These are phyloP conservation scores for Gryllus longicercus DNA, from an alignment of 2,888 invertebrate genomes.

Conservation along the genomic window DNA sequence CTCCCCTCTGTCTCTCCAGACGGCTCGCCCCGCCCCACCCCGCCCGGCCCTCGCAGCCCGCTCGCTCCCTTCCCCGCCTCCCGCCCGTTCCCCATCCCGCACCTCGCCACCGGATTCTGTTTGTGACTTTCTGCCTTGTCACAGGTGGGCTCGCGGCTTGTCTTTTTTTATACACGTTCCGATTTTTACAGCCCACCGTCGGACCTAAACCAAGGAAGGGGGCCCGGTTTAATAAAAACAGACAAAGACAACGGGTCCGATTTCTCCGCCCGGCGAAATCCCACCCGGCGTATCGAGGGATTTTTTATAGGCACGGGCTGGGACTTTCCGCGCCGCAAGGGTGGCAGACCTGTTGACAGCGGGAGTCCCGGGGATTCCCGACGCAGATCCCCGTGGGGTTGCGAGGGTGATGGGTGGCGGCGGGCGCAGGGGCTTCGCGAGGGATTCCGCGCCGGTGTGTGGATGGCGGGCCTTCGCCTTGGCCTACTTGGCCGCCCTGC, in stretches of 20 bases:
- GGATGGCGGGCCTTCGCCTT: no score
- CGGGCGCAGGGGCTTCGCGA: background rate
- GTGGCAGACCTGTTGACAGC: conserved; percentile 17
- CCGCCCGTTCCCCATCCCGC: background rate
- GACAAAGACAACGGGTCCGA: conserved; percentile 6
- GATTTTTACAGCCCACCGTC: conserved; percentile 17
- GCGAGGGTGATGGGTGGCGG: background rate
- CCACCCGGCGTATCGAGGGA: background rate
- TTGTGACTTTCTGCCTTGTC: conserved; percentile 17
- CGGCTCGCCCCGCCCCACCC: no score
- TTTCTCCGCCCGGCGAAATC: conserved; percentile 6
- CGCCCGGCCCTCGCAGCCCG: no score
- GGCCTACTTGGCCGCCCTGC: no score
- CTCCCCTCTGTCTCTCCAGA: no score
- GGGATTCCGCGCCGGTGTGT: no score
- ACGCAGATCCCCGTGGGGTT: background rate
- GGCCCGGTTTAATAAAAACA: conserved; percentile 9
- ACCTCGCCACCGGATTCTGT: background rate
- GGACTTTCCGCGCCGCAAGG: background rate
- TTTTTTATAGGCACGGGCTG: background rate
- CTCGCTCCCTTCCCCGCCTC: no score
- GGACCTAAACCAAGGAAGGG: background rate
- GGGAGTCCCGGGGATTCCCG: background rate
- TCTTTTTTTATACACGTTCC: background rate
- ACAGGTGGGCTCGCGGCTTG: background rate